These are phyloP conservation scores for Stenichneumon culpator DNA, from an alignment of 2,888 invertebrate species.

Conservation along the genomic window DNA sequence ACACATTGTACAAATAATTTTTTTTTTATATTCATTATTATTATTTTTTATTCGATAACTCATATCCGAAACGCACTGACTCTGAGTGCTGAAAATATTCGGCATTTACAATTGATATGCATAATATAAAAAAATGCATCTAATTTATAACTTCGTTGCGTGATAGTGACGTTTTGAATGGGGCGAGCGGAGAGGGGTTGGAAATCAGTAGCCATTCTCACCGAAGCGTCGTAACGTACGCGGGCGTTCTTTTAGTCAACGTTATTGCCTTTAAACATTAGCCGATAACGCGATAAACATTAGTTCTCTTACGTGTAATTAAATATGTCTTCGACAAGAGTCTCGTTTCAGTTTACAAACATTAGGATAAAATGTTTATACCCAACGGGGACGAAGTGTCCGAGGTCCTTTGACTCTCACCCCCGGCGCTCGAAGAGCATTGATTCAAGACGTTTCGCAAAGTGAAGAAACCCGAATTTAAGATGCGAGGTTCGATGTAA, in stretches of 20 bases:
- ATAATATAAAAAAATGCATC: slow-evolving; percentile 55
- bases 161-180: neutral
- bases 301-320: slow-evolving; percentile 17
- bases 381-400: slow-evolving; percentile 18
- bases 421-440: slow-evolving; percentile 4
- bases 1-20: slow-evolving; percentile 42
- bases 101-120: slow-evolving; percentile 51
- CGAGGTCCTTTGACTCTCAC: neutral
- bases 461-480: slow-evolving; percentile 32
- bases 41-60: slow-evolving; percentile 5
- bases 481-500: slow-evolving; percentile 45
- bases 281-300: slow-evolving; percentile 20
- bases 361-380: slow-evolving; percentile 44
- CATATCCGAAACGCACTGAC: slow-evolving; percentile 24
- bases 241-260: neutral
- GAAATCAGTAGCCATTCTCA: neutral
- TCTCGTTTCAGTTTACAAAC: slow-evolving; percentile 28
- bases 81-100: slow-evolving; percentile 46
- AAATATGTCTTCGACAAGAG: slow-evolving; percentile 3
- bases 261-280: slow-evolving; percentile 45
- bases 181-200: neutral
- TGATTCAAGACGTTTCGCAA: neutral
- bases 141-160: slow-evolving; percentile 29
- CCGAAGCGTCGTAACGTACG: neutral
- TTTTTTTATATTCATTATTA: neutral